phyloP scores from a whole-genome alignment of 2,113 vertebrate species.

The Trematocara variabile region DNA sequence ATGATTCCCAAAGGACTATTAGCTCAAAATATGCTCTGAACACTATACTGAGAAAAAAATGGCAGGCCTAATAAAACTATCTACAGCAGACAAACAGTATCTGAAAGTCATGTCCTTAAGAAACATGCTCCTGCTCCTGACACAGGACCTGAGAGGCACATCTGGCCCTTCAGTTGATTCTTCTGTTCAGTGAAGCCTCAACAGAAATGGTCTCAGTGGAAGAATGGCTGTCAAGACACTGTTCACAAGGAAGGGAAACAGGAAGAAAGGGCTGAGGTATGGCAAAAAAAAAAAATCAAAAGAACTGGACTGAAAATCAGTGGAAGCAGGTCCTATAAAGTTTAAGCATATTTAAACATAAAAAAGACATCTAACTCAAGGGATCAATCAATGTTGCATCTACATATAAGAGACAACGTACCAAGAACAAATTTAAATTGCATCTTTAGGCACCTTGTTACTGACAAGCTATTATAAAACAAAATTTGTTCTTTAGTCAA shows the following conservation, averaged over 20 bases:
- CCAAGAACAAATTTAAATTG: not conserved
- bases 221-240: not conserved
- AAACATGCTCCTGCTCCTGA: not conserved
- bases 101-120: not conserved
- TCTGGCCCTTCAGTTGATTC: too few species aligned
- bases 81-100: not conserved
- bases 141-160: too few species aligned
- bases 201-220: not conserved
- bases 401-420: not conserved
- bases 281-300: not conserved
- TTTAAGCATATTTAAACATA: not conserved
- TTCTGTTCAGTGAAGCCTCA: too few species aligned
- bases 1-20: not conserved
- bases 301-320: not conserved
- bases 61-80: not conserved
- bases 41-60: not conserved
- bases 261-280: not conserved
- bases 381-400: not conserved
- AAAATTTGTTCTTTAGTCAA: not conserved
- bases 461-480: not conserved
- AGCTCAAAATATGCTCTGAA: not conserved
- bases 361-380: not conserved
- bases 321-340: not conserved
- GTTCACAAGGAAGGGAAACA: not conserved
- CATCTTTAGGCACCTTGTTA: not conserved